Evolutionary conservation across 2,797 vertebrate genomes (phyloP), one percentile per base, ranked within the genome.

Genomic region (Austrolebias charrua): DNA sequence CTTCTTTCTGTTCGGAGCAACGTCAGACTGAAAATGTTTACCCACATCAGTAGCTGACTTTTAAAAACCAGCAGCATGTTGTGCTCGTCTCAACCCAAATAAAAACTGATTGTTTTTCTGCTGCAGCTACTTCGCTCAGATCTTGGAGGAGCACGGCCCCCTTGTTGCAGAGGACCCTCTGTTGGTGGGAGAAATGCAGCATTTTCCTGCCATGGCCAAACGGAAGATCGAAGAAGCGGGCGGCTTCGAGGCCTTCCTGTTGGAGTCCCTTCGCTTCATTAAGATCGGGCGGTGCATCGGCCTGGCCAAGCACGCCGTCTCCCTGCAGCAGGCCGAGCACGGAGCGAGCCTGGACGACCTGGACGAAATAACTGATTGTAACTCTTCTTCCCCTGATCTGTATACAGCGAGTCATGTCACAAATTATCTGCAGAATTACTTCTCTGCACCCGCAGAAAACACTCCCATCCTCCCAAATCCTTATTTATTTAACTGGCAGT

Each of bases 121-220:
- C 46, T 29, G 0, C 78, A 98, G 96, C 71, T 97, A 97, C 80
- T 99, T 98, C 70, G 92, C 89, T 75, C 94, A 95, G 84, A 94
- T 97, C 75, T 68, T 98, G 82, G 94, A 95, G 1, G 88, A 93
- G 55, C 92, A 95, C 0, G 97, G 96, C 0, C 95, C 96, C 1
- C 80, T 98, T 83, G 82, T 83, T 13, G 75, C 92, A 0, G 87
- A 91, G 15, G 89, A 96, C 79, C 91, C 90, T 16, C 88, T 98
- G 61, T 86, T 98, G 72, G 60, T 94, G 55, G 93, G 93, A 12
- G 92, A 97, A 75, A 88, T 95, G 59, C 85, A 91, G 35, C 82
- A 94, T 59, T 98, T 98, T 54, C 96, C 96, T 0, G 19, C 66
- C 1, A 92, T 88, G 47, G 92, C 94, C 0, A 92, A 63, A 51